Conservation (phyloP, 2,113 vertebrate species). For the Platichthys stellatus region DNA sequence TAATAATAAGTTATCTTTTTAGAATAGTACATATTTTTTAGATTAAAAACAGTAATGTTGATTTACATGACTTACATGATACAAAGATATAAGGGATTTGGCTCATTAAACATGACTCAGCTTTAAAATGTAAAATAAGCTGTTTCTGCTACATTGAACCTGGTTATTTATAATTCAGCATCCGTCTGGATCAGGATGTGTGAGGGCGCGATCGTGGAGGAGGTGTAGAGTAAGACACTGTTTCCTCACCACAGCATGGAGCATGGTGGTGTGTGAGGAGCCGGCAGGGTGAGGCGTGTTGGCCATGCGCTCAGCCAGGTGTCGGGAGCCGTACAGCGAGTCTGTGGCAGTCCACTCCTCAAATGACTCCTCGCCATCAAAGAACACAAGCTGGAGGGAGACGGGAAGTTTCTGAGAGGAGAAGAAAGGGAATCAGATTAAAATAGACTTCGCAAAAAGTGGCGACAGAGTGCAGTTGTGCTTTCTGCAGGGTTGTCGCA, state of each 20-base stretch:
- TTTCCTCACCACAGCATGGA: slow-evolving; percentile 86
- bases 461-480: not conserved
- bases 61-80: not conserved
- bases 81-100: not conserved
- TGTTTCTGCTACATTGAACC: slow-evolving; percentile 16
- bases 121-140: not conserved
- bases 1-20: not conserved
- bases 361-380: slow-evolving; percentile 91
- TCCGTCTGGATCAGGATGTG: not conserved
- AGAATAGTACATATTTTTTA: not conserved
- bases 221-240: not conserved
- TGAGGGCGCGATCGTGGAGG: not conserved
- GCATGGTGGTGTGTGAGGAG: slow-evolving; percentile 68
- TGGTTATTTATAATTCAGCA: slow-evolving; percentile 11
- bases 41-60: not conserved
- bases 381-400: slow-evolving; percentile 89
- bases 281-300: slow-evolving; percentile 72
- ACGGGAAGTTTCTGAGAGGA: slow-evolving; percentile 73
- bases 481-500: slow-evolving; percentile 47
- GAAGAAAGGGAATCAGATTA: slow-evolving; percentile 1
- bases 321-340: slow-evolving; percentile 90
- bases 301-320: slow-evolving; percentile 87
- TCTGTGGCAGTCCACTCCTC: slow-evolving; percentile 88
- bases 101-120: not conserved
- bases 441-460: not conserved